Evolutionary conservation across 2,888 invertebrate species (phyloP), one percentile per base, ranked within the genome.

Genomic region (Protophormia terraenovae): DNA sequence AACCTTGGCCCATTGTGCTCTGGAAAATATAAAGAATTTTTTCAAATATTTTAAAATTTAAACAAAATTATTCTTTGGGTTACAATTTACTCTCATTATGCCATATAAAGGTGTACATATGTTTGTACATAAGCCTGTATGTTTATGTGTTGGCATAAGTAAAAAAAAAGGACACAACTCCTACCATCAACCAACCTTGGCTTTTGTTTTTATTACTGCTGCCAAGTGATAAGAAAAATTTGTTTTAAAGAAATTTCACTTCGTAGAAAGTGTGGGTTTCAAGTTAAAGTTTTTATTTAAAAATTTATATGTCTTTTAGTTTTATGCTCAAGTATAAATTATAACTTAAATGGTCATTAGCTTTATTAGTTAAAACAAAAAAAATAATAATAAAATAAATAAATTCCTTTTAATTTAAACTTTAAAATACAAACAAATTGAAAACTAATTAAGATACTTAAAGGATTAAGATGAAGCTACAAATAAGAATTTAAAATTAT

Each of bases 301-400:
- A 84, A 81, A 84, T 76, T 80, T 80, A 81, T 84, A 55, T 81
- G 84, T 81, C 84, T 81, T 69, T 77, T 53, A 78, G 72, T 78
- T 81, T 72, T 53, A 19, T 16, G 29, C 10, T 41, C 8, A 45
- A 27, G 16, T 60, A 0, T 53, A 75, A 69, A 69, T 75, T 41
- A 53, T 69, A 12, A 38, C 50, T 16, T 27, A 53, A 62, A 41
- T 16, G 38, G 50, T 67, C 27, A 80, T 72, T 66, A 64, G 55
- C 14, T 45, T 35, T 67, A 2, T 12, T 14, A n/a, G 7, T 64
- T 64, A 16, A 41, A 22, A 27, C 14, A 32, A 12, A 62, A 22
- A 19, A 38, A 22, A 12, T 62, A 22, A 14, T 58, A 12, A n/a
- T 29, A 29, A 58, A 16, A 58, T 1, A 38, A 24, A 12, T 41